Evolutionary conservation across 1,140 invertebrate species (phyloP).

Genomic region (Aporrectodea caliginosa): DNA sequence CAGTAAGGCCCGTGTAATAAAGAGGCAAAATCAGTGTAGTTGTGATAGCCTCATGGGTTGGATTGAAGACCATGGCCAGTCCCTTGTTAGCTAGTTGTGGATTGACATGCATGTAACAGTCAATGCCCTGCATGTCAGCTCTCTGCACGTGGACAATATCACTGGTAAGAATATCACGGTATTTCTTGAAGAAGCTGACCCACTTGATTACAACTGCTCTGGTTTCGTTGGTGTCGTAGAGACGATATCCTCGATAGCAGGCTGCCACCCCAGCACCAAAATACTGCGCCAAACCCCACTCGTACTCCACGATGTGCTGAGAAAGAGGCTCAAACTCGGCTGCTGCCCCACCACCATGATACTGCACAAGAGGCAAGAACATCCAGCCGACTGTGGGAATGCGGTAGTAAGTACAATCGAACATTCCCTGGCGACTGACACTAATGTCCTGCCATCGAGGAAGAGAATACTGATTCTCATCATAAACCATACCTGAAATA

Average conservation of each 20-base stretch:
- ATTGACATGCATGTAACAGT: slow-evolving; percentile 27
- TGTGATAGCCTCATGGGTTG: neutral
- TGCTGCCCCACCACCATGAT: slow-evolving; percentile 22
- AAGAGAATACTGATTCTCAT: slow-evolving; percentile 24
- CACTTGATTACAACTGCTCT: slow-evolving; percentile 17
- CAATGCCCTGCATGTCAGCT: slow-evolving; percentile 27
- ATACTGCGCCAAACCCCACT: slow-evolving; percentile 28
- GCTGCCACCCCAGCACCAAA: slow-evolving; percentile 27
- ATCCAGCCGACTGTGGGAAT: slow-evolving; percentile 25
- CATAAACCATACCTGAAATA: slow-evolving; percentile 18
- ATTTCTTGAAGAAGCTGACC: slow-evolving; percentile 22
- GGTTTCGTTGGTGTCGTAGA: slow-evolving; percentile 17
- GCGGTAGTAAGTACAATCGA: slow-evolving; percentile 10
- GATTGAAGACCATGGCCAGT: slow-evolving; percentile 26
- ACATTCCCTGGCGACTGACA: slow-evolving; percentile 24
- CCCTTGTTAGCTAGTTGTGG: neutral
- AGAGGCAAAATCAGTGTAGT: slow-evolving; percentile 9
- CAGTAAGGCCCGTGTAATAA: slow-evolving; percentile 18
- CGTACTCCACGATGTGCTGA: slow-evolving; percentile 15
- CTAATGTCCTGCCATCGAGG: slow-evolving; percentile 23
- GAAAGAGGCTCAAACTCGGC: slow-evolving; percentile 22
- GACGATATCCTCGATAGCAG: slow-evolving; percentile 23
- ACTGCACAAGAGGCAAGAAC: slow-evolving; percentile 17
- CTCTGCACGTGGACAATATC: slow-evolving; percentile 23
- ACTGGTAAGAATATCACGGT: slow-evolving; percentile 15